phyloP scores from a whole-genome alignment of 1,140 invertebrate genomes.

The Trichonephila clavata region DNA sequence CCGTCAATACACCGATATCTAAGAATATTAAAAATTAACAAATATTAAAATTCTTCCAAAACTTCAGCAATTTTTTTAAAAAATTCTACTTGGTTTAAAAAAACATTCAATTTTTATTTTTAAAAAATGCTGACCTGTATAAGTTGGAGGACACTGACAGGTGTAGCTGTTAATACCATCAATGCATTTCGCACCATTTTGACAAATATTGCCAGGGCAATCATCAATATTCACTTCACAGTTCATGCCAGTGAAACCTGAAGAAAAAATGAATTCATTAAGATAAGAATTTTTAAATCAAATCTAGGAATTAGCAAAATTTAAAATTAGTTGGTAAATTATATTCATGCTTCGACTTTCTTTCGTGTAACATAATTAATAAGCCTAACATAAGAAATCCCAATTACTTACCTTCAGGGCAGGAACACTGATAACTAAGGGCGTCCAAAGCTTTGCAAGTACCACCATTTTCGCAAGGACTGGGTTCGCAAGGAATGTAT shows the following conservation, averaged over 20 bases:
- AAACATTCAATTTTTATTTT: no score
- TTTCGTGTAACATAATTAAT: no score
- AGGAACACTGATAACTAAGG: constrained; percentile 91
- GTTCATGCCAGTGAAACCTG: constrained; percentile 95
- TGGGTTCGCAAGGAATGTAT: constrained; percentile 94
- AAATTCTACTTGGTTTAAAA: background rate
- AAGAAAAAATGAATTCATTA: constrained; percentile 75
- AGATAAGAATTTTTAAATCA: no score
- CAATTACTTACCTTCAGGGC: constrained; percentile 85
- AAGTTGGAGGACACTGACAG: constrained; percentile 93
- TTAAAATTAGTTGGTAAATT: no score
- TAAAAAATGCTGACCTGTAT: constrained; percentile 85
- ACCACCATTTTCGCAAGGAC: constrained; percentile 93
- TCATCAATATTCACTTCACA: constrained; percentile 98
- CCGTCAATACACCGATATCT: background rate
- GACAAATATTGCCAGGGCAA: constrained; percentile 91
- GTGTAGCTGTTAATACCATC: constrained; percentile 93
- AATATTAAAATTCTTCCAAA: background rate
- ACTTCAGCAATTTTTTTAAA: background rate
- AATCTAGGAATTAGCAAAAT: no score
- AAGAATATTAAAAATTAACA: background rate
- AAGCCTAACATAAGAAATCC: background rate
- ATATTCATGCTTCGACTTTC: no score
- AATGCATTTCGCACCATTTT: constrained; percentile 92
- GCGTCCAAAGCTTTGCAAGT: constrained; percentile 88